Percentiles rank a stretch among this genome's conserved stretches.
Evolutionary conservation across 2,888 invertebrate genomes (phyloP).

Genomic region (Callosobruchus maculatus): DNA sequence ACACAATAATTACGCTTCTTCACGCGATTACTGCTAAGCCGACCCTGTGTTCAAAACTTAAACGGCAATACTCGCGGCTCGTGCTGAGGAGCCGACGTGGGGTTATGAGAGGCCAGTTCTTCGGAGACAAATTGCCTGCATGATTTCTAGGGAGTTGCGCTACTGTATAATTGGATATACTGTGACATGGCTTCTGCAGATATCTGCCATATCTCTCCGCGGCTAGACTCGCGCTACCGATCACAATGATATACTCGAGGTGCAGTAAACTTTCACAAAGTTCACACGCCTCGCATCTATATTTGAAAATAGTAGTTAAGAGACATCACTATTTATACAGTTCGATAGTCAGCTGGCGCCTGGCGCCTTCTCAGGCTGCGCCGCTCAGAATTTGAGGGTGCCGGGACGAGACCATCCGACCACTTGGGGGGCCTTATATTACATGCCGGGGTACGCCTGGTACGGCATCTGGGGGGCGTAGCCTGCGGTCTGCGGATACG

Average conservation of each 20-base stretch:
- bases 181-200: too few relatives aligned
- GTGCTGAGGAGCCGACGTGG: too few relatives aligned
- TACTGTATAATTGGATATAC: too few relatives aligned
- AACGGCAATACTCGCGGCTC: too few relatives aligned
- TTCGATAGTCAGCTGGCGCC: not conserved
- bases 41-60: too few relatives aligned
- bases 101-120: too few relatives aligned
- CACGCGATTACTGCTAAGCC: too few relatives aligned
- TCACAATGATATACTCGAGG: not conserved
- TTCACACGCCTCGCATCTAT: not conserved
- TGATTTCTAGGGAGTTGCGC: too few relatives aligned
- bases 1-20: too few relatives aligned
- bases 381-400: not conserved
- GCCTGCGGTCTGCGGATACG: conserved; percentile 52
- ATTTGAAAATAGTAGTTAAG: not conserved
- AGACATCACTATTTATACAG: not conserved
- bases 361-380: not conserved
- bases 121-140: too few relatives aligned
- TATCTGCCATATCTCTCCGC: not conserved
- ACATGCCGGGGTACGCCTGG: conserved; percentile 64
- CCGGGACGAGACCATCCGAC: not conserved
- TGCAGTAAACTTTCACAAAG: not conserved
- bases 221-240: not conserved
- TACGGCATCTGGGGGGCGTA: conserved; percentile 58
- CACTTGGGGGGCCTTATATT: conserved; percentile 29